phyloP scores from a whole-genome alignment of 2,888 invertebrate species.

The Nephrocerus scutellatus region DNA sequence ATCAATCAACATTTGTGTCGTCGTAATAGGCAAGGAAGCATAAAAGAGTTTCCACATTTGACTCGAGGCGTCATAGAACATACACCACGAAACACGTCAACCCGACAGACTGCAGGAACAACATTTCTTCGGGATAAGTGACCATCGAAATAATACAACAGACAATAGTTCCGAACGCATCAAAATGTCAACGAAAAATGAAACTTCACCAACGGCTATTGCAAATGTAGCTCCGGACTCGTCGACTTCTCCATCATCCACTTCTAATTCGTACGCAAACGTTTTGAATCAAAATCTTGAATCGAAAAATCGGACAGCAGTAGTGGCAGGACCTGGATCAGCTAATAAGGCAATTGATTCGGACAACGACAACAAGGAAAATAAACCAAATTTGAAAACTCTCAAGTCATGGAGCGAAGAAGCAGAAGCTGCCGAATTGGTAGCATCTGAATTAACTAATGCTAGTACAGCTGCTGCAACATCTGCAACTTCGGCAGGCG shows the following conservation, averaged over 20 bases:
- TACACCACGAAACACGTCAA: background rate
- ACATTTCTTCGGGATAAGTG: too few relatives aligned
- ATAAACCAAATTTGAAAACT: conserved; percentile 37
- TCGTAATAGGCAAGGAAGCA: conserved; percentile 39
- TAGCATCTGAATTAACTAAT: background rate
- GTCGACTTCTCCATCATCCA: conserved; percentile 18
- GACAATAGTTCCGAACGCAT: conserved; percentile 8
- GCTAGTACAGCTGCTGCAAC: background rate
- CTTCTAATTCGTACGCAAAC: conserved; percentile 64
- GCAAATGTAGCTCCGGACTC: conserved; percentile 17
- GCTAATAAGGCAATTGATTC: conserved; percentile 16
- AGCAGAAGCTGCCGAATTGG: conserved; percentile 31
- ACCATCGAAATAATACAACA: background rate
- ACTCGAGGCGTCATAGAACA: conserved; percentile 20
- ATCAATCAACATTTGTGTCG: conserved; percentile 6
- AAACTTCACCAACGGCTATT: conserved; percentile 28
- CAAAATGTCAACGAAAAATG: conserved; percentile 43
- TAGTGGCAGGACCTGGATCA: conserved; percentile 7
- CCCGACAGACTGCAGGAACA: too few relatives aligned
- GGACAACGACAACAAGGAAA: conserved; percentile 34
- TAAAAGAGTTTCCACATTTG: conserved; percentile 39
- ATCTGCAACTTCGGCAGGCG: conserved; percentile 36
- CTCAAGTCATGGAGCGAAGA: conserved; percentile 45
- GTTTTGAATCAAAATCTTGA: conserved; percentile 52
- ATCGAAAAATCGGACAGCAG: conserved; percentile 27